Conservation (phyloP, 2,888 invertebrate genomes). For the Acheta domesticus region DNA sequence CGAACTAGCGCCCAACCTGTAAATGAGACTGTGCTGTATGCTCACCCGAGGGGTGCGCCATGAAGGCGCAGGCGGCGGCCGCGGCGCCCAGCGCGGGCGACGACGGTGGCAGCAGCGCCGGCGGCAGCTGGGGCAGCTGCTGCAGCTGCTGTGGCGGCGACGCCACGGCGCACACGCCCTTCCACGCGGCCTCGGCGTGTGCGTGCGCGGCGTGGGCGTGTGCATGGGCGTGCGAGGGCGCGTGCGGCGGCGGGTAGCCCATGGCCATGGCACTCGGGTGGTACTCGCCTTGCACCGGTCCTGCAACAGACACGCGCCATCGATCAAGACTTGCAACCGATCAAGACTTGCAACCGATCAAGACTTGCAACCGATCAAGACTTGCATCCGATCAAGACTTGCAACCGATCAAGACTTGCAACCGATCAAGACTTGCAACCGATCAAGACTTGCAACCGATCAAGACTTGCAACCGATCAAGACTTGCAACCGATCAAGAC, state of each 20-base stretch:
- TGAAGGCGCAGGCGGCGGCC: conserved; percentile 38
- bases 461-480: too few species aligned
- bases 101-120: conserved; percentile 22
- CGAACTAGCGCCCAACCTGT: too few species aligned
- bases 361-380: too few species aligned
- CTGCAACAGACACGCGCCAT: background rate
- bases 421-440: too few species aligned
- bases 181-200: conserved; percentile 32
- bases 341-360: too few species aligned
- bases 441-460: too few species aligned
- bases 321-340: too few species aligned
- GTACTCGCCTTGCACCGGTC: background rate
- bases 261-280: conserved; percentile 20
- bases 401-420: too few species aligned
- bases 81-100: background rate
- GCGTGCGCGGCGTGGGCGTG: conserved; percentile 29
- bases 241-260: conserved; percentile 19
- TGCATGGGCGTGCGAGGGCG: conserved; percentile 21
- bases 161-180: conserved; percentile 34
- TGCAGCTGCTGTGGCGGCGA: conserved; percentile 23
- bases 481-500: too few species aligned
- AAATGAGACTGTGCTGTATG: too few species aligned
- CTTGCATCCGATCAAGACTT: too few species aligned
- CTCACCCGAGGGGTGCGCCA: conserved; percentile 31
- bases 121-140: conserved; percentile 34